A percentile compares a stretch with the other conserved stretches of the same genome.
Conservation (phyloP, 2,113 vertebrate species). For the Arvicanthis niloticus region DNA sequence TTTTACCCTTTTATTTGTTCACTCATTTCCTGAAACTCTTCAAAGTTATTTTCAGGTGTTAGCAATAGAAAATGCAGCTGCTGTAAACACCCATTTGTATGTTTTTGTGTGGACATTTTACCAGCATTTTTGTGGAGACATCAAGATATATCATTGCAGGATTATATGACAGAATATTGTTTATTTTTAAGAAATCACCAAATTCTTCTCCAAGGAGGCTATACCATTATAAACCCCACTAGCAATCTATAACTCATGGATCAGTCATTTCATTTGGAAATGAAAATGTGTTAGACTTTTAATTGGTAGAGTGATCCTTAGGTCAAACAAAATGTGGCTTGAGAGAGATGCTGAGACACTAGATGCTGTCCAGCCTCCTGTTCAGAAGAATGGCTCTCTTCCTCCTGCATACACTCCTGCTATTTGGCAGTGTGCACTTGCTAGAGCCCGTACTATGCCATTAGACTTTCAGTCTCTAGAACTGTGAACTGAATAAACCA, state of each 20-base stretch:
- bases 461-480: not conserved
- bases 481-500: not conserved
- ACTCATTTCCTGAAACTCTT: not conserved
- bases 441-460: not conserved
- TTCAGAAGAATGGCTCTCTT: not conserved
- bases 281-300: not conserved
- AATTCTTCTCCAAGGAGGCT: not conserved
- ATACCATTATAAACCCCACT: not conserved
- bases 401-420: not conserved
- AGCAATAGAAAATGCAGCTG: not conserved
- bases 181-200: not conserved
- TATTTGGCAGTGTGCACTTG: not conserved
- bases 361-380: not conserved
- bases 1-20: not conserved
- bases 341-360: not conserved
- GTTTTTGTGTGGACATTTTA: not conserved
- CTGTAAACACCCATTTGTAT: not conserved
- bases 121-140: not conserved
- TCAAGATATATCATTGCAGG: not conserved
- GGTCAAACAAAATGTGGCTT: not conserved
- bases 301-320: not conserved
- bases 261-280: not conserved
- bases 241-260: no score
- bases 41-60: not conserved
- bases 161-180: not conserved